Evolutionary conservation across 2,797 vertebrate species (phyloP).

Genomic region (Glyptemys insculpta): DNA sequence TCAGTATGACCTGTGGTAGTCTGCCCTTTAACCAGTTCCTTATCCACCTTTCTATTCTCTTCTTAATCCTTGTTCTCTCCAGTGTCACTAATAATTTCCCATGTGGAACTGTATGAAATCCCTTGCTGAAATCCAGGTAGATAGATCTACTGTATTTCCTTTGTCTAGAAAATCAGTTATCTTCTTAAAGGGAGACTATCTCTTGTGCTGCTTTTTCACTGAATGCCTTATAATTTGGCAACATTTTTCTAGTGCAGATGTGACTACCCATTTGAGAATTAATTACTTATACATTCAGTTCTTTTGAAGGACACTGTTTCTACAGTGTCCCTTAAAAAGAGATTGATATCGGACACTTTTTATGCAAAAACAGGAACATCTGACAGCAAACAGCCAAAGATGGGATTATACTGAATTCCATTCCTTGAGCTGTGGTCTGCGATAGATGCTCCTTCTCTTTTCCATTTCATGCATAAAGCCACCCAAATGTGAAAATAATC

Average conservation of each 20-base stretch:
- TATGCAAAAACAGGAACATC: not conserved
- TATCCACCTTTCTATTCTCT: no score
- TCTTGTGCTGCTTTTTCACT: not conserved
- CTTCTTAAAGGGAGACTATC: not conserved
- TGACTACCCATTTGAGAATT: not conserved
- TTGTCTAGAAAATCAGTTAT: not conserved
- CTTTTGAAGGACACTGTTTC: not conserved
- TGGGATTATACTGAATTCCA: not conserved
- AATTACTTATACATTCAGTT: not conserved
- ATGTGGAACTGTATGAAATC: no score
- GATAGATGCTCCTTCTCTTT: not conserved
- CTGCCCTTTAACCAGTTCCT: no score
- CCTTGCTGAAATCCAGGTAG: no score
- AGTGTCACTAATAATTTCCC: no score
- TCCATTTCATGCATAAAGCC: fast-evolving
- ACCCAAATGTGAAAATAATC: not conserved
- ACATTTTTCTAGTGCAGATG: not conserved
- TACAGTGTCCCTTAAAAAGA: not conserved
- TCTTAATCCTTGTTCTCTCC: no score
- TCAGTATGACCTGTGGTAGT: no score
- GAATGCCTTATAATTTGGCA: not conserved
- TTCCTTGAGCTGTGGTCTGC: not conserved
- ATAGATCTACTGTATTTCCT: not conserved
- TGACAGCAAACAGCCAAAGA: not conserved
- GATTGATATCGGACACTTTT: fast-evolving